Percentiles rank a stretch among this genome's conserved stretches.
phyloP scores from a whole-genome alignment of 2,113 vertebrate genomes.

The Eublepharis macularius region DNA sequence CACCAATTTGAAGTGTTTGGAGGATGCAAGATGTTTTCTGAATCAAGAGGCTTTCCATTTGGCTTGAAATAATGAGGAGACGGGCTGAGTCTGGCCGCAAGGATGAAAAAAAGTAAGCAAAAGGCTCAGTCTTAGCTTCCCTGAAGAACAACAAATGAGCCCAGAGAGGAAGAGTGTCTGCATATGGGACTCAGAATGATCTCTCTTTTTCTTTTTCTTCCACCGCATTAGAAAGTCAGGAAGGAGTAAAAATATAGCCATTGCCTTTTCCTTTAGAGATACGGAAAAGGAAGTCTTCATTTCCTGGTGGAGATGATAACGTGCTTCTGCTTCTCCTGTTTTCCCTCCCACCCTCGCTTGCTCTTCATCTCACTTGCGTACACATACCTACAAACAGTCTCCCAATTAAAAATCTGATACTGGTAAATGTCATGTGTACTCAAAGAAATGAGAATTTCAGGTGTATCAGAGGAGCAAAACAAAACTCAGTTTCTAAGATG shows the following conservation, averaged over 20 bases:
- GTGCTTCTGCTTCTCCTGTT: background rate
- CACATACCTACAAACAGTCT: background rate
- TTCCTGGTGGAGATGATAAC: slow-evolving; percentile 12
- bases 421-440: background rate
- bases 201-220: slow-evolving; percentile 33
- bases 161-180: slow-evolving; percentile 10
- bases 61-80: background rate
- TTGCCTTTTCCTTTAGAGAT: background rate
- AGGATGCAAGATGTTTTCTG: background rate
- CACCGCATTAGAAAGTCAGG: slow-evolving; percentile 43
- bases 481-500: background rate
- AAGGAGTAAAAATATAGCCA: slow-evolving; percentile 22
- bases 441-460: background rate
- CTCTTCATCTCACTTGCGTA: background rate
- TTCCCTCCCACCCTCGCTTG: background rate
- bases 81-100: background rate
- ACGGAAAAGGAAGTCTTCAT: slow-evolving; percentile 32
- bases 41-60: background rate
- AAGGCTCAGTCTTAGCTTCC: background rate
- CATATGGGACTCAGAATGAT: slow-evolving; percentile 41
- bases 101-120: background rate
- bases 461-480: slow-evolving; percentile 30
- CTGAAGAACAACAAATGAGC: background rate
- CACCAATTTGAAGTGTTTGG: background rate
- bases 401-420: slow-evolving; percentile 13